A percentile compares a stretch with the other conserved stretches of the same genome.
Evolutionary conservation across 1,140 invertebrate genomes (phyloP).

Genomic region (Pinna nobilis): DNA sequence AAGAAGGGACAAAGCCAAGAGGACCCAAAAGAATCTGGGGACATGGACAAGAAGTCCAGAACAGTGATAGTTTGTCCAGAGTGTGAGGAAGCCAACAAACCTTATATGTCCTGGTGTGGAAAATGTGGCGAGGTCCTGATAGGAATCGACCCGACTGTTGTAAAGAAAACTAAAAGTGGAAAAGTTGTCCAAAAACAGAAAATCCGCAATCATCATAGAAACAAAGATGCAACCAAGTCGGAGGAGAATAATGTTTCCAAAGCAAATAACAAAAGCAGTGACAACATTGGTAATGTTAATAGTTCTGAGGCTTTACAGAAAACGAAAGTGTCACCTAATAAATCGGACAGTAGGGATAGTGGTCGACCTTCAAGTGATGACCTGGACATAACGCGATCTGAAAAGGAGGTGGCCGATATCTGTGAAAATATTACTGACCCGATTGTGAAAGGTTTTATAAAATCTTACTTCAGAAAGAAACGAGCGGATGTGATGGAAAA

Average conservation of each 20-base stretch:
- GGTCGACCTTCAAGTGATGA: slow-evolving; percentile 47
- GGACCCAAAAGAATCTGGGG: slow-evolving; percentile 17
- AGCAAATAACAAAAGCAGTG: slow-evolving; percentile 19
- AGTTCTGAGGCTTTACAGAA: not conserved
- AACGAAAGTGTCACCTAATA: not conserved
- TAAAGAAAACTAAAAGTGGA: slow-evolving; percentile 44
- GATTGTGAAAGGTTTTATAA: slow-evolving; percentile 52
- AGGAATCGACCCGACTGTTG: slow-evolving; percentile 57
- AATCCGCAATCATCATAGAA: no score
- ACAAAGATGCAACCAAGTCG: slow-evolving; percentile 10
- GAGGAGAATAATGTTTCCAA: not conserved
- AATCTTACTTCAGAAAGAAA: slow-evolving; percentile 51
- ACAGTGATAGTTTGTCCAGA: slow-evolving; percentile 64
- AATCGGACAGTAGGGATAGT: slow-evolving; percentile 43
- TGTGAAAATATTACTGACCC: slow-evolving; percentile 55
- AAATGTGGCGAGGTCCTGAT: slow-evolving; percentile 70
- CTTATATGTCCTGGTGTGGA: slow-evolving; percentile 68
- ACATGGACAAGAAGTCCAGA: slow-evolving; percentile 30
- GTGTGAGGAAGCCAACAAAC: slow-evolving; percentile 63
- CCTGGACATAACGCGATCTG: slow-evolving; percentile 12
- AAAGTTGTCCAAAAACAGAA: not conserved
- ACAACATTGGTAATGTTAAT: not conserved
- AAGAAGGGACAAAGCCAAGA: slow-evolving; percentile 20
- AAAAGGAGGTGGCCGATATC: slow-evolving; percentile 50
- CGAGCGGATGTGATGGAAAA: slow-evolving; percentile 12